Conservation (phyloP, 2,797 vertebrate species). For the Nannoperca obscura region DNA sequence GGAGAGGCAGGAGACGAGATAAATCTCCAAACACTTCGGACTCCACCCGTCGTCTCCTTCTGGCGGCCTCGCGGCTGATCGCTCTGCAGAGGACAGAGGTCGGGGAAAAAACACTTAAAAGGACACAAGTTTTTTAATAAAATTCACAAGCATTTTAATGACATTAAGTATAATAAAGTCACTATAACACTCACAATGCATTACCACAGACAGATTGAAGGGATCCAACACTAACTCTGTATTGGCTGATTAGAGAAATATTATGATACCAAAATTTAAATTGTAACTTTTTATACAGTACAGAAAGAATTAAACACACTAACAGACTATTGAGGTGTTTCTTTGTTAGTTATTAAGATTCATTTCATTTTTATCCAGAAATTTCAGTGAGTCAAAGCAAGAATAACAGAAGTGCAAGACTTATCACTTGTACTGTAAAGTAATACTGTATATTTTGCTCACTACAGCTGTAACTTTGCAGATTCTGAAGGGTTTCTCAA, state of each 20-base stretch:
- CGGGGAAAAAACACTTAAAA: background rate
- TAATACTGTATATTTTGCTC: background rate
- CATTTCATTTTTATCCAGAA: background rate
- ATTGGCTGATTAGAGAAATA: background rate
- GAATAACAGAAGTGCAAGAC: background rate
- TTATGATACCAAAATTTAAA: background rate
- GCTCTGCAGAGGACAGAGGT: constrained; percentile 75
- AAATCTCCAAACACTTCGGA: constrained; percentile 93
- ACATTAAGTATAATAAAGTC: background rate
- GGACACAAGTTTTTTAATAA: background rate
- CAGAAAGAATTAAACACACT: background rate
- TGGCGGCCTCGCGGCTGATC: constrained; percentile 87
- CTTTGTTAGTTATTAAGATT: background rate
- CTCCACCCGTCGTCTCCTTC: constrained; percentile 91
- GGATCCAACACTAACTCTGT: background rate
- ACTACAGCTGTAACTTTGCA: background rate
- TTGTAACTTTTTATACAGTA: background rate
- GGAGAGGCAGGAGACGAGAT: constrained; percentile 91
- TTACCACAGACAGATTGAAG: background rate
- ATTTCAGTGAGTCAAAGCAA: background rate
- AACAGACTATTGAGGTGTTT: background rate
- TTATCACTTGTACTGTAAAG: background rate
- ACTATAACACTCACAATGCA: background rate
- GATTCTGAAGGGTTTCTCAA: constrained; percentile 40
- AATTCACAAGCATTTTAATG: background rate